Evolutionary conservation across 2,888 invertebrate genomes (phyloP).

Genomic region (Sceliomorpha sp.): DNA sequence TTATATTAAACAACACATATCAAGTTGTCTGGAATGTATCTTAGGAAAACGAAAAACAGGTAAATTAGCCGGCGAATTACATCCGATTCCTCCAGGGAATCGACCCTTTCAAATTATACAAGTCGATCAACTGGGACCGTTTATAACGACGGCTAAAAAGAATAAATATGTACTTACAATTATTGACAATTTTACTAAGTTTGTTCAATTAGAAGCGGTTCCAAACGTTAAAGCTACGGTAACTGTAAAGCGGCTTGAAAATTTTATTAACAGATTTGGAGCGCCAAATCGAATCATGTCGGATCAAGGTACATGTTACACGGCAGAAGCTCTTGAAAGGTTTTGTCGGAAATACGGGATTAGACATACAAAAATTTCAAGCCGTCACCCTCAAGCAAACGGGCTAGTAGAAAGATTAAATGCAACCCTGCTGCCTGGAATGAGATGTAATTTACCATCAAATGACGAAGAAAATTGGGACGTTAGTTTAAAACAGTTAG

Average conservation of each 20-base stretch:
- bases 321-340: slow-evolving; percentile 27
- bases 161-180: slow-evolving; percentile 8
- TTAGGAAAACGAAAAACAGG: slow-evolving; percentile 50
- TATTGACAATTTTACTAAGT: too few relatives aligned
- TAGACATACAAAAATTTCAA: slow-evolving; percentile 40
- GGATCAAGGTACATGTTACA: slow-evolving; percentile 50
- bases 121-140: slow-evolving; percentile 58
- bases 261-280: slow-evolving; percentile 45
- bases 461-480: slow-evolving; percentile 16
- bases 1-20: slow-evolving; percentile 55
- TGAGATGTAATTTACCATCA: background rate
- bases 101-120: slow-evolving; percentile 58
- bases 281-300: slow-evolving; percentile 37
- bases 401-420: slow-evolving; percentile 38
- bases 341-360: slow-evolving; percentile 45
- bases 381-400: slow-evolving; percentile 48
- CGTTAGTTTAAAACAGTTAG: slow-evolving; percentile 1
- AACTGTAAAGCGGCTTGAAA: too few relatives aligned
- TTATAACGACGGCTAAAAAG: background rate
- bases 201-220: too few relatives aligned
- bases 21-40: slow-evolving; percentile 59
- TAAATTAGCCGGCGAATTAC: slow-evolving; percentile 48
- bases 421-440: slow-evolving; percentile 24
- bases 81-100: slow-evolving; percentile 58
- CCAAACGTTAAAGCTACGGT: too few relatives aligned